These are phyloP conservation scores for Phocoena sinus DNA, from an alignment of 2,113 vertebrate genomes.

Conservation along the genomic window DNA sequence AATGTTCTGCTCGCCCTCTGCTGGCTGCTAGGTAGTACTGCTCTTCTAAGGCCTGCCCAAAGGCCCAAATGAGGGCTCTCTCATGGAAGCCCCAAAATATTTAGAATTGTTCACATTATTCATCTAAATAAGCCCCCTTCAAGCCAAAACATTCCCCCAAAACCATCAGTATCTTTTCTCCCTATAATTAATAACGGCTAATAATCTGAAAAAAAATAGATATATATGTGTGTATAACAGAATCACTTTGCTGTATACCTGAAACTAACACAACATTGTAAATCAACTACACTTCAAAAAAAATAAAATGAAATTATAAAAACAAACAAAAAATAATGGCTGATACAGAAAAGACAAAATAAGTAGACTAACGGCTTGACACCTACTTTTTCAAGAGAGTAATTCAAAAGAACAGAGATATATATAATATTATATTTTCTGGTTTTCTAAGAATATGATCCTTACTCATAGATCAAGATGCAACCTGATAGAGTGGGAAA, in stretches of 20 bases:
- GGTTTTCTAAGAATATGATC: constrained; percentile 18
- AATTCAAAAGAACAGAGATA: not conserved
- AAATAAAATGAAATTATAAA: not conserved
- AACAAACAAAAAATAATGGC: not conserved
- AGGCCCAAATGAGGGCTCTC: not conserved
- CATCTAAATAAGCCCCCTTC: not conserved
- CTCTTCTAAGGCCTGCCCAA: not conserved
- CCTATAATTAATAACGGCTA: not conserved
- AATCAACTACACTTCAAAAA: not conserved
- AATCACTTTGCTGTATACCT: not conserved
- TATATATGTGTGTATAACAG: not conserved
- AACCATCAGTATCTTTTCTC: not conserved
- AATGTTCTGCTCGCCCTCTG: constrained; percentile 65
- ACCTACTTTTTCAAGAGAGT: not conserved
- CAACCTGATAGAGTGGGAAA: not conserved
- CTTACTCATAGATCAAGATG: not conserved
- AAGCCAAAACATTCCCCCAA: not conserved
- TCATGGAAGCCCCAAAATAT: not conserved
- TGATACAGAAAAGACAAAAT: not conserved
- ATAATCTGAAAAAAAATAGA: not conserved
- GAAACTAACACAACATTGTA: not conserved
- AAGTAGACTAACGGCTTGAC: not conserved
- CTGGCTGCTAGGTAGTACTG: constrained; percentile 49
- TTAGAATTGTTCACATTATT: not conserved
- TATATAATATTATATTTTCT: not conserved